phyloP scores from a whole-genome alignment of 1,140 invertebrate species.

The Epicauta chinensis region DNA sequence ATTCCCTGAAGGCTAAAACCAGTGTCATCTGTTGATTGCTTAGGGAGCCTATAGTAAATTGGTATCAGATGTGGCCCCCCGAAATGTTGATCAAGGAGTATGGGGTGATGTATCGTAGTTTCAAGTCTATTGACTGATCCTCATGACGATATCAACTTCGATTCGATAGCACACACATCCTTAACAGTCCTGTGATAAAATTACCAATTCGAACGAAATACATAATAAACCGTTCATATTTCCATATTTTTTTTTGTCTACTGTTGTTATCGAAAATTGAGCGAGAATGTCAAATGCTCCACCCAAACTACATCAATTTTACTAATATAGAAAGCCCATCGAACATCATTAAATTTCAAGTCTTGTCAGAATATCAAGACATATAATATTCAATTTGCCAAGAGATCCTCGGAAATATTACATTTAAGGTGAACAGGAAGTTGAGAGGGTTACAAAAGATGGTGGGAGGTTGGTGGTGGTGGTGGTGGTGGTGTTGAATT shows the following conservation, averaged over 20 bases:
- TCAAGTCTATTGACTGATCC: constrained; percentile 18
- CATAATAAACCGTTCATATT: too few species aligned
- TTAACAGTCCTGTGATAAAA: too few species aligned
- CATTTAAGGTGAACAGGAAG: constrained; percentile 30
- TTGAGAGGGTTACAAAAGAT: neutral
- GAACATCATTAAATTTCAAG: constrained; percentile 19
- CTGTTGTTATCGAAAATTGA: too few species aligned
- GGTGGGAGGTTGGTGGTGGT: constrained; percentile 2
- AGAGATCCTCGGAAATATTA: constrained; percentile 28
- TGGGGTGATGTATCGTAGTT: constrained; percentile 15
- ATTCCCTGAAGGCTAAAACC: constrained; percentile 21
- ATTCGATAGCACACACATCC: too few species aligned
- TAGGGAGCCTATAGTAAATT: constrained; percentile 25
- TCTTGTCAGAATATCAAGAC: constrained; percentile 26
- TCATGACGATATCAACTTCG: too few species aligned
- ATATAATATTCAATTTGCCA: constrained; percentile 32
- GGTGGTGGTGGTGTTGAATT: constrained; percentile 14
- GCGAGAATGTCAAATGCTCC: too few species aligned
- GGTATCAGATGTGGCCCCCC: constrained; percentile 20
- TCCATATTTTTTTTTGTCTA: too few species aligned
- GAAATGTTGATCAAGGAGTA: constrained; percentile 5
- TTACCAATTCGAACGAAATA: too few species aligned
- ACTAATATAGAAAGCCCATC: constrained; percentile 7
- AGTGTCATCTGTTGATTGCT: constrained; percentile 30
- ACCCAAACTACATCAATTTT: neutral